Evolutionary conservation across 2,888 invertebrate species (phyloP), one percentile per base, ranked within the genome.

Genomic region (Brenthis daphne): DNA sequence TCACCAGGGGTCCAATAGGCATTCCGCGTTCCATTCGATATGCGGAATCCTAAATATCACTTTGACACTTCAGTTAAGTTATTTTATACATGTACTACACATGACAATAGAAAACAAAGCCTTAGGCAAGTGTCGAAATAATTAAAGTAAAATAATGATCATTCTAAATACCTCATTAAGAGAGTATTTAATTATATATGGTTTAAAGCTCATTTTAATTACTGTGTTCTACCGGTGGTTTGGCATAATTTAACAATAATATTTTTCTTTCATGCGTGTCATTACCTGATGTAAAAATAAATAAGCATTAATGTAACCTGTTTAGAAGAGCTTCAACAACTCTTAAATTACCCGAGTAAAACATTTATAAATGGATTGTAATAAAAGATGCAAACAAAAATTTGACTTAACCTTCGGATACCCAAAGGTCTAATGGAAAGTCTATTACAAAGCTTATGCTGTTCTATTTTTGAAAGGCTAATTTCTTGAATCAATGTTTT

Each of bases 201-300:
- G 51, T 56, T 63, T 24, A 47, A 63, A 57, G 60, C 48, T 33
- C 54, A 48, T 61, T 50, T 50, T 61, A 55, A 67, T 67, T 67
- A 60, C n/a, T 50, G 37, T 54, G 43, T 14, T 60, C 4, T 20
- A 20, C 20, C 43, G 55, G 11, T 61, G 33, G 33, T 55, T 61
- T 54, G 50, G 55, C 24, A 61, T 67, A 67, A 61, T 67, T 67
- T 16, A 55, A 60, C 60, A 54, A 55, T 57, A 55, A 66, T 55
- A 66, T 60, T 55, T 16, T 66, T 66, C 16, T 48, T 54, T 60
- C 50, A 16, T 33, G 37, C 60, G 14, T 12, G 47, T 29, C 6
- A 47, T 58, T 29, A 33, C 12, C n/a, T 53, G 12, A 47, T 13
- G 20, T 29, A 20, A 53, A 16, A 57, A 51, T 43, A 20, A 33